Evolutionary conservation across 30 jellyfish, hydroid and myxozoan genomes (phyloP), one percentile per base, ranked within the genome.

Genomic region (Aurelia sp.): DNA sequence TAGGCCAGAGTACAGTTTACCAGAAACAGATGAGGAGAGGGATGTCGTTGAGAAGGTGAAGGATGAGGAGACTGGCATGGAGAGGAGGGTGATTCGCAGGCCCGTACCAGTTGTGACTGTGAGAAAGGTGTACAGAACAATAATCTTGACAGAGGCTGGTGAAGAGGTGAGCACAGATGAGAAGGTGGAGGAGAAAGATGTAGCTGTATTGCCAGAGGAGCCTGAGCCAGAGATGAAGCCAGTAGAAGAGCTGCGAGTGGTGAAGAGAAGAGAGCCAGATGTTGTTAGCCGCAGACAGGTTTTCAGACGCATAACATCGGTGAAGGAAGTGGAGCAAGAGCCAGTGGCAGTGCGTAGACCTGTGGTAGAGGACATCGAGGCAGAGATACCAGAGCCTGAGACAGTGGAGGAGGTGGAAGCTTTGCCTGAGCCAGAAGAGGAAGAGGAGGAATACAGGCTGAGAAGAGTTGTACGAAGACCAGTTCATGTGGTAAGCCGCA

Each of bases 101-200:
- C 93, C 97, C 5, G 90, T 91, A 20, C 94, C 93, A 21, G 97
- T 91, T 84, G 90, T 91, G 47, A 91, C 97, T 0, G 90, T 86
- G 40, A 77, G 98, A 31, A 91, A 96, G 66, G 96, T 91, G 62
- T 81, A 81, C 88, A 79, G 95, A 41, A 85, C 94, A 48, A 51
- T 79, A 15, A 65, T 91, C 58, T 18, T 77, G 20, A 73, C 87
- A 11, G 88, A 84, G 53, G 35, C 73, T 27, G 88, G 81, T n/a
- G 86, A 74, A 13, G 86, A 74, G 74, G 22, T 33, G 60, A 33
- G 37, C 15, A 93, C 33, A 20, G 87, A 55, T 41, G 96, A 87
- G 77, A 37, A 37, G 48, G 48, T 37, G 48, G 48, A 37, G 48
- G 48, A 37, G 48, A 37, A 37, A 37, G 91, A 50, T 18, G 85